These are phyloP conservation scores for Microplitis demolitor DNA, from an alignment of 1,140 invertebrate genomes.

Conservation along the genomic window DNA sequence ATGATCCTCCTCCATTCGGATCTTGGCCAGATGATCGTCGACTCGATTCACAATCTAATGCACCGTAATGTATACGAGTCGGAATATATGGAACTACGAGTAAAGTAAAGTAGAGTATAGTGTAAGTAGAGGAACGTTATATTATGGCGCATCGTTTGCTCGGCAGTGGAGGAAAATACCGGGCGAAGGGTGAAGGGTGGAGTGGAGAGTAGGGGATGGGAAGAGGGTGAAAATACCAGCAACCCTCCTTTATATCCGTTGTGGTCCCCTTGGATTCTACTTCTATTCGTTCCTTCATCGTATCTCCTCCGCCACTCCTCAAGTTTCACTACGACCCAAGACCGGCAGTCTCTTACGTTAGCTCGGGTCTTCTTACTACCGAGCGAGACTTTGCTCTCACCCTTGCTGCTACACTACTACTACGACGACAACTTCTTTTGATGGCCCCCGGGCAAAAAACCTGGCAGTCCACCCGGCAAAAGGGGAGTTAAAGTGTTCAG, in stretches of 20 bases:
- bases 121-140: too few species aligned
- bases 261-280: conserved; percentile 51
- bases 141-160: too few species aligned
- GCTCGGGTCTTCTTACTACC: too few species aligned
- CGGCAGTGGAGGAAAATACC: conserved; percentile 40
- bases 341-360: too few species aligned
- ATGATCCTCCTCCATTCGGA: conserved; percentile 11
- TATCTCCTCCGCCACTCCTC: conserved; percentile 51
- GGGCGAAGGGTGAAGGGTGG: conserved; percentile 4
- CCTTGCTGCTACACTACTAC: conserved; percentile 9
- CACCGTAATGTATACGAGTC: conserved; percentile 46
- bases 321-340: too few species aligned
- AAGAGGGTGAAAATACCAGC: too few species aligned
- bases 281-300: neutral
- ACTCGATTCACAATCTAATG: conserved; percentile 42
- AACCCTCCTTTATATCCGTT: conserved; percentile 2
- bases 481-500: conserved; percentile 30
- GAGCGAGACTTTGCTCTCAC: conserved; percentile 29
- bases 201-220: neutral
- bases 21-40: conserved; percentile 19
- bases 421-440: neutral
- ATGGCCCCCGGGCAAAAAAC: conserved; percentile 46
- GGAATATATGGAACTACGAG: conserved; percentile 33
- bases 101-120: conserved; percentile 17
- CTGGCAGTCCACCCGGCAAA: conserved; percentile 38